These are phyloP conservation scores for Drosophila arizonae DNA, from an alignment of 1,140 invertebrate genomes.

Conservation along the genomic window DNA sequence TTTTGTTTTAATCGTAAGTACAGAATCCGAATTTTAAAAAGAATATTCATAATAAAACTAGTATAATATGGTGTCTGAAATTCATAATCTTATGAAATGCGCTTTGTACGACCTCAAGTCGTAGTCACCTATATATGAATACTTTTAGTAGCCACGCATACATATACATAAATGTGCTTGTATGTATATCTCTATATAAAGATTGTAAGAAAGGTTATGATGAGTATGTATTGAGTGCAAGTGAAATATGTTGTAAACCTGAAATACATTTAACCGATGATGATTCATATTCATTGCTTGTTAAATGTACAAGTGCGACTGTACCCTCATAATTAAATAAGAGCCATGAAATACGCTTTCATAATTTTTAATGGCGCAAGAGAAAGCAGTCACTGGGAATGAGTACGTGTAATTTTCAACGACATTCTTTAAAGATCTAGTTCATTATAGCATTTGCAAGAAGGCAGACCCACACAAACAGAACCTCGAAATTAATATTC, in stretches of 20 bases:
- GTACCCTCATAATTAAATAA: constrained; percentile 65
- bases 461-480: constrained; percentile 20
- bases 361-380: constrained; percentile 10
- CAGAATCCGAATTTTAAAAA: constrained; percentile 7
- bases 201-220: constrained; percentile 36
- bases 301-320: constrained; percentile 37
- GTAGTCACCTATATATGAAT: neutral
- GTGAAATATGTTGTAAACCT: neutral
- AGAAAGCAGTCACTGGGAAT: constrained; percentile 4
- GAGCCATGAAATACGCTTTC: constrained; percentile 18
- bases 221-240: constrained; percentile 10
- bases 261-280: constrained; percentile 8
- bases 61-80: neutral
- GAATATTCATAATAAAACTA: neutral
- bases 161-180: constrained; percentile 1
- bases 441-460: constrained; percentile 21
- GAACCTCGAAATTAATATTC: constrained; percentile 29
- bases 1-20: constrained; percentile 81
- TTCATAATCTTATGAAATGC: constrained; percentile 1
- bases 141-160: neutral
- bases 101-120: neutral
- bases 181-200: constrained; percentile 10
- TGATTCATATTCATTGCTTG: constrained; percentile 41
- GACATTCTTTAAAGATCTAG: constrained; percentile 2
- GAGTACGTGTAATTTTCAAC: constrained; percentile 11